A percentile compares a stretch with the other conserved stretches of the same genome.
phyloP scores from a whole-genome alignment of 2,888 invertebrate species.

The Cancer borealis region DNA sequence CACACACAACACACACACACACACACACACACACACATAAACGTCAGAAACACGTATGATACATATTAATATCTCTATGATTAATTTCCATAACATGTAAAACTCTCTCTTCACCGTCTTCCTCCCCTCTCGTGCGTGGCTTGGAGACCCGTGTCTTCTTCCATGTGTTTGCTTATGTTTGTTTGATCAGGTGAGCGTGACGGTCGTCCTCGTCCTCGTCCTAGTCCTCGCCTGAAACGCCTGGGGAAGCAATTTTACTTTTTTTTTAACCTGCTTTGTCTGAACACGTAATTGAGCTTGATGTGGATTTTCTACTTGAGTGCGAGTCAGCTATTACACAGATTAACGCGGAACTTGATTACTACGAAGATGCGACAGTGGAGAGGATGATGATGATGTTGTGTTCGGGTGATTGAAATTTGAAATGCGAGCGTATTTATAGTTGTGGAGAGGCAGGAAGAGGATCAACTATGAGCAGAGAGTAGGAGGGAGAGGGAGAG shows the following conservation, averaged over 20 bases:
- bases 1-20: background rate
- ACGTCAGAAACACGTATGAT: background rate
- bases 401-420: background rate
- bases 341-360: background rate
- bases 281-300: background rate
- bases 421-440: background rate
- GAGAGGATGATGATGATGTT: background rate
- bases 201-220: background rate
- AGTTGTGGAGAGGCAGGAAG: background rate
- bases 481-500: background rate
- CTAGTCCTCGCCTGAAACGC: background rate
- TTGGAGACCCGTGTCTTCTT: background rate
- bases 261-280: background rate
- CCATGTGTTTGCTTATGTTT: background rate
- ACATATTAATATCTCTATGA: background rate
- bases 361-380: background rate
- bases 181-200: slow-evolving; percentile 34
- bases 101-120: background rate
- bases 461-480: background rate
- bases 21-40: background rate
- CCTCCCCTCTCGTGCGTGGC: background rate
- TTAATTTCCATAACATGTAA: background rate
- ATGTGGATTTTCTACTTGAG: background rate
- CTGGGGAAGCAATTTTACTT: background rate
- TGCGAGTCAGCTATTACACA: background rate